Evolutionary conservation across 2,888 invertebrate species (phyloP), one percentile per base, ranked within the genome.

Genomic region (Muschampia plurimacula): DNA sequence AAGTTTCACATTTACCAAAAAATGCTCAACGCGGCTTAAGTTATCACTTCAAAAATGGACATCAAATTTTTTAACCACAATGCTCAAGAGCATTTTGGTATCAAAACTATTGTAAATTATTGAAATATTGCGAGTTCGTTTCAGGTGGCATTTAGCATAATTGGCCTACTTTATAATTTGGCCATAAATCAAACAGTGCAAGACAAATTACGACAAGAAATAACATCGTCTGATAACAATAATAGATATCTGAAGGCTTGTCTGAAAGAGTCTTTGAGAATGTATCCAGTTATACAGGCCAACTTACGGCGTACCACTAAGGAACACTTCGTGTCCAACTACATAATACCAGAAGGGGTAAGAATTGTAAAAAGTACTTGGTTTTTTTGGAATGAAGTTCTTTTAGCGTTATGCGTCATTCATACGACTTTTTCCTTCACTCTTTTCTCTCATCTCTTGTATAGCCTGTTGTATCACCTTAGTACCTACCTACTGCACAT

Each of bases 181-280:
- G 95, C 96, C 0, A 86, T 76, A 49, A 93, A 96, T 83, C 94
- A 89, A 55, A 83, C 88, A 8, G 91, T 88, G 5, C 96, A 96
- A 82, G 90, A 95, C 13, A 95, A 89, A 78, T 78, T 93, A 44
- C 85, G 93, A 1, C 77, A 87, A 67, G 91, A 93, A 79, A 86
- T 93, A 77, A 79, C 81, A 13, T 83, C 84, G 3, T 78, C 79
- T 0, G 83, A 85, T 39, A 77, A 82, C 3, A 86, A 81, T 46
- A 86, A 82, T 41, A 78, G 86, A 74, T 96, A 96, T 78, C 84
- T 96, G 9, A 95, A 94, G 81, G 96, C 96, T 2, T 96, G 96
- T 78, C 85, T 96, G 6, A 96, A 96, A 82, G 96, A 96, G 85
- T 88, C 95, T 0, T 86, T 95, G 62, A 89, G 96, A 73, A 77